Evolutionary conservation across 2,113 vertebrate genomes (phyloP).

Genomic region (Chamaetylas fuelleborni): DNA sequence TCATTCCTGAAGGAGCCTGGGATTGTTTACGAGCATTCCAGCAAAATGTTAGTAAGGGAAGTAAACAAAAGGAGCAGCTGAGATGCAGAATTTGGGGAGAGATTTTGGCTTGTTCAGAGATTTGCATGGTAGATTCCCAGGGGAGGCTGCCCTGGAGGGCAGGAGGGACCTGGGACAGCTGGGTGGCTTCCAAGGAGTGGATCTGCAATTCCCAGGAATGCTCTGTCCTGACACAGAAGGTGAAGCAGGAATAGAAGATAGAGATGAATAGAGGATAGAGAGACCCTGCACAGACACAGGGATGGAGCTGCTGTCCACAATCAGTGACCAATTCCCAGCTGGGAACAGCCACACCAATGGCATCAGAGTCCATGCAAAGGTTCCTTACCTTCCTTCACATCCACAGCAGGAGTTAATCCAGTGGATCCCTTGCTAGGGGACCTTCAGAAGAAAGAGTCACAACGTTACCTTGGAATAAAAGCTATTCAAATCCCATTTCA

Average conservation of each 20-base stretch:
- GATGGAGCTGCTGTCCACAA: background rate
- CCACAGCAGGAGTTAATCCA: background rate
- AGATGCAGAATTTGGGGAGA: background rate
- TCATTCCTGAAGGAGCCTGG: background rate
- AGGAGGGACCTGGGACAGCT: background rate
- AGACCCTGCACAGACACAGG: background rate
- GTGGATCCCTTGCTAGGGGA: background rate
- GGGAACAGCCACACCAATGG: background rate
- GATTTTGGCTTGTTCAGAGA: background rate
- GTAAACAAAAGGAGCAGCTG: background rate
- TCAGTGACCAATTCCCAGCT: background rate
- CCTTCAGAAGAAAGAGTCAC: conserved; percentile 48
- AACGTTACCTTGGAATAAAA: background rate
- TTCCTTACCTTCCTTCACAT: conserved; percentile 65
- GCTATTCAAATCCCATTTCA: background rate
- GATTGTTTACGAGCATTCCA: background rate
- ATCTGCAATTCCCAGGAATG: background rate
- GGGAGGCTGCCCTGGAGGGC: background rate
- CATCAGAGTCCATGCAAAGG: background rate
- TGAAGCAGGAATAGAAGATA: background rate
- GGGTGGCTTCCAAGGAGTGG: background rate
- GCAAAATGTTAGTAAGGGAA: background rate
- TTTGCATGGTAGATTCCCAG: background rate
- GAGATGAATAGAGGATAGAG: too few relatives aligned
- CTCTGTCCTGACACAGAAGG: background rate